These are phyloP conservation scores for Empidonax traillii DNA, from an alignment of 2,113 vertebrate species.

Conservation along the genomic window DNA sequence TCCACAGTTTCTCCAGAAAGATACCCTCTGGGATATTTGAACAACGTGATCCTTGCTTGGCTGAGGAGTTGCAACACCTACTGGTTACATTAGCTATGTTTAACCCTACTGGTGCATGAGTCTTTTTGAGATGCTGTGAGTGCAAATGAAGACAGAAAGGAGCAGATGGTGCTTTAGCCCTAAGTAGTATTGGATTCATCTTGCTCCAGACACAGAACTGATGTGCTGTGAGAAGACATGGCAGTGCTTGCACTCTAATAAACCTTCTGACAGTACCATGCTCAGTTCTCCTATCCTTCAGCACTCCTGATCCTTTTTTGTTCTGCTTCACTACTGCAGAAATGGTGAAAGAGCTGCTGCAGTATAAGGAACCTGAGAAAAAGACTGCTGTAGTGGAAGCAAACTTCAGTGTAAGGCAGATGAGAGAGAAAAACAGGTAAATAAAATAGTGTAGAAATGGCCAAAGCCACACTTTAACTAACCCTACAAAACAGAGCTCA, in stretches of 20 bases:
- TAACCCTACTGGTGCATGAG: not conserved
- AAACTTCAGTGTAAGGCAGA: not conserved
- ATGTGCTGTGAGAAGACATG: not conserved
- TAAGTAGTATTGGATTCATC: not conserved
- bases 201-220: not conserved
- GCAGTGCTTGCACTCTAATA: not conserved
- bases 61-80: not conserved
- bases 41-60: not conserved
- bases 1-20: not conserved
- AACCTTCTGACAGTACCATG: not conserved
- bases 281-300: not conserved
- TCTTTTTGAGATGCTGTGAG: not conserved
- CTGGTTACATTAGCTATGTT: not conserved
- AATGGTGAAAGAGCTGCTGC: not conserved
- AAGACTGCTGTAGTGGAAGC: not conserved
- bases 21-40: not conserved
- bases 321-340: not conserved
- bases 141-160: not conserved
- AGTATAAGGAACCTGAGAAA: not conserved
- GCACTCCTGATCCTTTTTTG: not conserved
- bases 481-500: not conserved
- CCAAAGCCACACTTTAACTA: not conserved
- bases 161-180: not conserved
- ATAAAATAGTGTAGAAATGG: not conserved
- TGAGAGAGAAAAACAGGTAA: not conserved